Evolutionary conservation across 1,140 invertebrate species (phyloP).

Genomic region (Sogatella furcifera): DNA sequence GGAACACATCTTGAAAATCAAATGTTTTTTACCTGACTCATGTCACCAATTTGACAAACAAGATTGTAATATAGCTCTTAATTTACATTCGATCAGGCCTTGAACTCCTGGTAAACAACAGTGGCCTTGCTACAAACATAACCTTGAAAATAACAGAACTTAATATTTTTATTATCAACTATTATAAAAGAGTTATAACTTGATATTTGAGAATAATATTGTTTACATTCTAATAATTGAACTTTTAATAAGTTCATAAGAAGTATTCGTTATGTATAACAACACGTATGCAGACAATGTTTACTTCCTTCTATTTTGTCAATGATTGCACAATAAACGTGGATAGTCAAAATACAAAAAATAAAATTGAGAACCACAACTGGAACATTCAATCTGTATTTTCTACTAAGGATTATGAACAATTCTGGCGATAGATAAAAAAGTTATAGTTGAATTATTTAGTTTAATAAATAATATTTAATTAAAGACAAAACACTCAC

Average conservation of each 20-base stretch:
- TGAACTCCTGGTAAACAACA: conserved; percentile 2
- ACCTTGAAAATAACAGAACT: neutral
- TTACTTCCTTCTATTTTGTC: neutral
- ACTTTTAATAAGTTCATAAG: neutral
- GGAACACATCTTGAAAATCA: neutral
- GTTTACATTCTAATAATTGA: neutral
- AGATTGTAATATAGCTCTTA: neutral
- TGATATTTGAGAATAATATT: neutral
- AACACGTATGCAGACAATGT: neutral
- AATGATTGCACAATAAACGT: neutral
- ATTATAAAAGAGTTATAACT: neutral
- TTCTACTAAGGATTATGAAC: too few species aligned
- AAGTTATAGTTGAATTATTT: too few species aligned
- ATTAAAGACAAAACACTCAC: too few species aligned
- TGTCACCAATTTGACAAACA: neutral
- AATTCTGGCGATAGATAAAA: too few species aligned
- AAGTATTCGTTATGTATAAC: neutral
- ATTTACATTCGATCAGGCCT: neutral
- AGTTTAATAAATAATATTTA: too few species aligned
- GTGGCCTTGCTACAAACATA: conserved; percentile 1
- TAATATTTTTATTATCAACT: neutral
- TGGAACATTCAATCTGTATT: too few species aligned
- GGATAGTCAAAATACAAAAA: neutral
- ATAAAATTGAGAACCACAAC: too few species aligned
- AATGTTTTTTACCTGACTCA: neutral